Evolutionary conservation across 2,113 vertebrate species (phyloP).

Genomic region (Podarcis muralis): DNA sequence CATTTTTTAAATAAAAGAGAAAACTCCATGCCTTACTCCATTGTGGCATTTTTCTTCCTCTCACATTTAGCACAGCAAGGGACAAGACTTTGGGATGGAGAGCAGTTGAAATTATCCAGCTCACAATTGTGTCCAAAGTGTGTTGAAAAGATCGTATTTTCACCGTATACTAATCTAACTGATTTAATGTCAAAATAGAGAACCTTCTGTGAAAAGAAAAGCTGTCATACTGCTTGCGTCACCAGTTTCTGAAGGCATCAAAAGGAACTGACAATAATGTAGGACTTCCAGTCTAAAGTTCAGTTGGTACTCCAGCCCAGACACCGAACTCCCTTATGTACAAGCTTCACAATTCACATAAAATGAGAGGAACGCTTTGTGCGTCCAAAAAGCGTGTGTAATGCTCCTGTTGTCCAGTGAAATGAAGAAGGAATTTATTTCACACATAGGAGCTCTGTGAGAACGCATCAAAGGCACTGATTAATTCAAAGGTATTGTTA

Average conservation of each 20-base stretch:
- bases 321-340: not conserved
- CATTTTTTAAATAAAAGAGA: not conserved
- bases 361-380: not conserved
- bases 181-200: too few relatives aligned
- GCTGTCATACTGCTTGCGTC: not conserved
- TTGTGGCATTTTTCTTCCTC: not conserved
- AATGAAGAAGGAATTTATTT: not conserved
- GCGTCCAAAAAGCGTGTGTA: not conserved
- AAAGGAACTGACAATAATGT: not conserved
- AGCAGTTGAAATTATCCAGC: not conserved
- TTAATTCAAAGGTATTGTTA: not conserved
- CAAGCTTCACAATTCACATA: not conserved
- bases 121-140: not conserved
- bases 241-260: too few relatives aligned
- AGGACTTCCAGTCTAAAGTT: not conserved
- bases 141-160: not conserved
- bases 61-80: not conserved
- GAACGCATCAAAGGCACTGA: not conserved
- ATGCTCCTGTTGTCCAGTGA: not conserved
- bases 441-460: not conserved
- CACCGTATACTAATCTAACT: not conserved
- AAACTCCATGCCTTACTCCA: not conserved
- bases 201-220: not conserved
- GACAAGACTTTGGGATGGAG: not conserved
- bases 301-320: not conserved